These are phyloP conservation scores for Eristalis arbustorum DNA, from an alignment of 2,888 invertebrate genomes.

Conservation along the genomic window DNA sequence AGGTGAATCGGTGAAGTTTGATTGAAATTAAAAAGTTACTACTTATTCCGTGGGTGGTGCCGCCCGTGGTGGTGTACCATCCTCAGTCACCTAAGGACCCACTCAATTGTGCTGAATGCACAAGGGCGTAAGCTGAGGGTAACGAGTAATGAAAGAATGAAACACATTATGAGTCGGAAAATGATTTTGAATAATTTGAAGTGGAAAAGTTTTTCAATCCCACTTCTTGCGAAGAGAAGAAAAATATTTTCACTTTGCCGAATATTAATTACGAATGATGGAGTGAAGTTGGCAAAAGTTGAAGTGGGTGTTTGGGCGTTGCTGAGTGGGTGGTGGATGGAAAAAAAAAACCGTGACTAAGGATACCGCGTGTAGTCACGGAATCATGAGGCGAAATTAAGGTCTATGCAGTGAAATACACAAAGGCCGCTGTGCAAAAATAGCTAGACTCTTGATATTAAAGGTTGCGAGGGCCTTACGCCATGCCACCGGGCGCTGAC, in stretches of 20 bases:
- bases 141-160: conserved; percentile 51
- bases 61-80: neutral
- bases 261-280: conserved; percentile 62
- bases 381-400: conserved; percentile 14
- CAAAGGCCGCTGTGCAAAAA: neutral
- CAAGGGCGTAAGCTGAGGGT: conserved; percentile 4
- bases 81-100: neutral
- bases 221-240: conserved; percentile 29
- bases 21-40: conserved; percentile 68
- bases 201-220: conserved; percentile 67
- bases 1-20: conserved; percentile 64
- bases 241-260: conserved; percentile 50
- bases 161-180: conserved; percentile 51
- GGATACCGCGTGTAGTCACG: neutral
- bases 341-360: neutral
- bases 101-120: neutral
- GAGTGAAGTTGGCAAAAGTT: conserved; percentile 19
- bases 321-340: neutral
- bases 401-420: no score
- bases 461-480: neutral
- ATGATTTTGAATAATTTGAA: conserved; percentile 64
- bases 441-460: neutral
- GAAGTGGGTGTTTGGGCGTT: neutral
- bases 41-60: neutral
- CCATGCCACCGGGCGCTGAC: neutral